Evolutionary conservation across 2,888 invertebrate genomes (phyloP), one percentile per base, ranked within the genome.

Genomic region (Drosophila antonietae): DNA sequence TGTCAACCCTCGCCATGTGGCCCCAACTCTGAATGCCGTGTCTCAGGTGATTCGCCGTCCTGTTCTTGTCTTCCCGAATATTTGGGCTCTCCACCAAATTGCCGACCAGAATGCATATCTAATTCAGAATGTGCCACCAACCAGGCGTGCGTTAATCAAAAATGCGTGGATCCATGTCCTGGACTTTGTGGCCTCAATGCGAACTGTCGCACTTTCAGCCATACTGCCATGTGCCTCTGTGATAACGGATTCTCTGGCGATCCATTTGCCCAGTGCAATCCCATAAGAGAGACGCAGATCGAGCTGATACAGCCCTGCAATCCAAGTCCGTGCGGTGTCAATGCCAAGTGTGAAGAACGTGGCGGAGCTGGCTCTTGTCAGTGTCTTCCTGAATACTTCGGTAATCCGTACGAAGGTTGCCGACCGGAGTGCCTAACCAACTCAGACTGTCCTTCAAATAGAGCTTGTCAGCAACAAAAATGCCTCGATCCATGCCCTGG

Each of bases 381-480:
- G 78, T 96, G 96, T 90, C 91, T 95, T 65, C 94, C 95, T 8
- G 95, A 95, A 75, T 95, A 95, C 92, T 94, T 95, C 81, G 97
- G 97, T 80, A 96, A 96, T 91, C 96, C 97, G 46, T 96, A 96
- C 88, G 95, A 95, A 93, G 94, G 95, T 67, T 96, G 96, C 89
- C 94, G 94, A 43, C 95, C 95, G 3, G 95, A 95, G 90, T 96
- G 95, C 90, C 92, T 94, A 1, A 86, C 94, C 0, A 95, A 95
- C 83, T 94, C 95, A 0, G 96, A 96, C 84, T 96, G 96, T 90
- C 93, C 95, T 3, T 94, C 95, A 2, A 94, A 95, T 73, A 93
- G 93, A 85, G 95, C 95, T n/a, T 96, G 96, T 81, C 93, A 95
- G 15, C 94, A 94, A 82, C 94, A 94, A 78, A 95, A 95, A 90